Evolutionary conservation across 2,797 vertebrate genomes (phyloP), one percentile per base, ranked within the genome.

Genomic region (Fundulus diaphanus): DNA sequence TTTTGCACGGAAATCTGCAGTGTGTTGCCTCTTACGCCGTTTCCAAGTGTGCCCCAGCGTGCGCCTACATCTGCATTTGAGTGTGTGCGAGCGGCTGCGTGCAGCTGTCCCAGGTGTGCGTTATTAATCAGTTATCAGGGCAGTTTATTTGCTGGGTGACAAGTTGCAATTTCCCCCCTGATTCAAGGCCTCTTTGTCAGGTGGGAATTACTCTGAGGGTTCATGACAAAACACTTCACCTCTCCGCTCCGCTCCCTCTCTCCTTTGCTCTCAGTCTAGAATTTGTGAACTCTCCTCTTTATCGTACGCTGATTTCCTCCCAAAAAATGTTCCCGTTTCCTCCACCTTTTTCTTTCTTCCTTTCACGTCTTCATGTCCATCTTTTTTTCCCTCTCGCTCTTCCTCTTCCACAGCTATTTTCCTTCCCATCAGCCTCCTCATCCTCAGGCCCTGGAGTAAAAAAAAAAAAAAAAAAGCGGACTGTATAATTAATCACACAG

Each of bases 401-500:
- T 86, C 74, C 49, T 89, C 93, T 96, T 95, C 78, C 96, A 95
- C 96, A 96, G 98, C 97, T 97, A 96, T 96, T 96, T 96, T 96
- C 96, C 96, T 95, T 95, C 95, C 73, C 81, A 61, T 89, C 86
- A 87, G 83, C 88, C 83, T 70, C 85, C 77, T 87, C 87, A 82
- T 87, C 80, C 73, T 84, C 73, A 75, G 78, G 68, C 83, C 80
- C 85, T 73, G 70, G 87, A 89, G 87, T 86, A 97, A 98, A 97
- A n/a, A n/a, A n/a, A n/a, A n/a, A n/a, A n/a, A n/a, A n/a, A n/a
- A n/a, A n/a, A 97, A 97, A 99, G 96, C 96, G 95, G 97, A 98
- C 97, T 99, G 98, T 97, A 99, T 99, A 99, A 99, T 99, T 99
- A 99, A 99, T 98, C 97, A 98, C 98, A 97, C 97, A 98, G 98